These are phyloP conservation scores for Drosophila melanogaster DNA, from an alignment of 1,140 invertebrate species.

Conservation along the genomic window DNA sequence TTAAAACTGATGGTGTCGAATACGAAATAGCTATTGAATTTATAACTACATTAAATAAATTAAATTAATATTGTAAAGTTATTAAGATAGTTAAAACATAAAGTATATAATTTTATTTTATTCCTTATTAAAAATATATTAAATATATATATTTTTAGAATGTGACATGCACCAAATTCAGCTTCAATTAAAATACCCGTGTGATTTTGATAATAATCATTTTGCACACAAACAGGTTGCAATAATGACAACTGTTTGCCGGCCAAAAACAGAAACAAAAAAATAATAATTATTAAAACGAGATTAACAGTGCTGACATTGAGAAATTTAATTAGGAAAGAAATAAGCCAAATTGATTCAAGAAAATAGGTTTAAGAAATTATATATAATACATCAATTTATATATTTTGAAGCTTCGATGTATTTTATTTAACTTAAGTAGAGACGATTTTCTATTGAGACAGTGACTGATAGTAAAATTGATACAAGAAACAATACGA, in stretches of 20 bases:
- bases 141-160: not conserved
- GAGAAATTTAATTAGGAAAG: not conserved
- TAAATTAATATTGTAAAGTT: too few relatives aligned
- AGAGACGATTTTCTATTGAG: too few relatives aligned
- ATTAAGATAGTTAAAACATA: too few relatives aligned
- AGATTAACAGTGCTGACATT: conserved; percentile 27
- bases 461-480: too few relatives aligned
- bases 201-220: not conserved
- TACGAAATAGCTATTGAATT: not conserved
- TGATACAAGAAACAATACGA: too few relatives aligned
- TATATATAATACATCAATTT: too few relatives aligned
- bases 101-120: too few relatives aligned
- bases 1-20: not conserved
- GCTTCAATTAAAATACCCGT: not conserved
- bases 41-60: too few relatives aligned
- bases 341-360: not conserved
- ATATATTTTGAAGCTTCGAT: too few relatives aligned
- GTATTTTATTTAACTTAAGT: too few relatives aligned
- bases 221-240: conserved; percentile 14
- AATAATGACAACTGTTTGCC: conserved; percentile 1
- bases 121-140: too few relatives aligned
- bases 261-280: conserved; percentile 2
- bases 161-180: conserved; percentile 1
- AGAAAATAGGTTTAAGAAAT: too few relatives aligned
- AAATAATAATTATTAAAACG: conserved; percentile 7